Conservation (phyloP, 2,113 vertebrate genomes). For the Mus musculus region DNA sequence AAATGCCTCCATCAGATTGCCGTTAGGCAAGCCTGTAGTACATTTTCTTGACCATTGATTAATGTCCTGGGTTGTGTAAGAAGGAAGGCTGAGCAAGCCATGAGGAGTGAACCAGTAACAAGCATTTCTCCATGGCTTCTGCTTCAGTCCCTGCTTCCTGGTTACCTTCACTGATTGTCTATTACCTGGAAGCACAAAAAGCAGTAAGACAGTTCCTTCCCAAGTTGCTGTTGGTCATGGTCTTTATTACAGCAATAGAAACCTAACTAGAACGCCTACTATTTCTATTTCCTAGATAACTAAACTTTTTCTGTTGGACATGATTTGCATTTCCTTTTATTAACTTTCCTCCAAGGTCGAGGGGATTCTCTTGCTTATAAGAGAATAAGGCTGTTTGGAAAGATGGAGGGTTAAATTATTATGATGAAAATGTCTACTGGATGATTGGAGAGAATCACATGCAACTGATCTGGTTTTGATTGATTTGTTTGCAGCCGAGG, state of each 20-base stretch:
- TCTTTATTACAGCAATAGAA: background rate
- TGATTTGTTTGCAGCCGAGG: slow-evolving; percentile 90
- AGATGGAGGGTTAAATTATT: background rate
- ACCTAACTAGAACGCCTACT: background rate
- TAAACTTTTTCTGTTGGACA: background rate
- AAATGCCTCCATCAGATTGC: background rate
- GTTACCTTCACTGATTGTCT: background rate
- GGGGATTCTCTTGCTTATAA: background rate
- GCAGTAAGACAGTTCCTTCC: background rate
- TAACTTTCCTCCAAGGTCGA: background rate
- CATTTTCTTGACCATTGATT: background rate
- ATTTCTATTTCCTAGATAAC: background rate
- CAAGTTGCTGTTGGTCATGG: background rate
- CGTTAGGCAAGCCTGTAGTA: background rate
- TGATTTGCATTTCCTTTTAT: background rate
- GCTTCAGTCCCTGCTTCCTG: background rate
- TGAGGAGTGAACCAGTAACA: background rate
- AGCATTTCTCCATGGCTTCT: background rate
- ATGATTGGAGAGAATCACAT: background rate
- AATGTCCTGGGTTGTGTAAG: background rate
- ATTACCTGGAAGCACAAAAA: background rate
- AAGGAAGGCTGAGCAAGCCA: background rate
- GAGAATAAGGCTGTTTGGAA: slow-evolving; percentile 22
- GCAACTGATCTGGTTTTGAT: background rate
- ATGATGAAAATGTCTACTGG: background rate